Evolutionary conservation across 2,888 invertebrate genomes (phyloP), one percentile per base, ranked within the genome.

Genomic region (Ophioninae sp.): DNA sequence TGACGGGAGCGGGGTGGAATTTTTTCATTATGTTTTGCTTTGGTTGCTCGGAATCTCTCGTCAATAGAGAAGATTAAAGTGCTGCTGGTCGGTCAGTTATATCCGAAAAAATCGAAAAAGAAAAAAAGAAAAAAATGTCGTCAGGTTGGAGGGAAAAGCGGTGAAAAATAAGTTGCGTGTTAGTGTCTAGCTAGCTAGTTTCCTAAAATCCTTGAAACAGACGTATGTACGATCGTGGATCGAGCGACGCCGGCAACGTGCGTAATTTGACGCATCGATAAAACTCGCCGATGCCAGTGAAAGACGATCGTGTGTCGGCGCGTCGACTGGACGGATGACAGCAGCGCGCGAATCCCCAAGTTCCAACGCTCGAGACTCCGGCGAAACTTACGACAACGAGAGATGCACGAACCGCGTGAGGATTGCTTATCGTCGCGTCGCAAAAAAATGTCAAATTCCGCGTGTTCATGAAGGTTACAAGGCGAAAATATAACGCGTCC

Each of bases 381-480:
- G 73, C 44, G 44, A 74, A 30, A 51, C 64, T 17, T 17, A 64
- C 41, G 7, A 69, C 51, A 69, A 44, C 69, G 58, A 51, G 72
- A 71, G 44, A 59, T 20, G 63, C 71, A 71, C 51, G 51, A 64
- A 64, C 63, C 71, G 71, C 78, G 69, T 13, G 71, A 78, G 63
- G 37, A 71, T 10, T 44, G 63, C 6, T 61, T 63, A 69, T 71
- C 71, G 30, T 78, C 71, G 39, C 63, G 68, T 56, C 71, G 67
- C 20, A 67, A 44, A 73, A 61, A 78, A 64, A 56, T 58, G 78
- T 71, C 37, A 77, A 69, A 69, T 71, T 9, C 30, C 61, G 20
- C 63, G 56, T 67, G 85, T 85, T 86, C 71, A 86, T 85, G 83
- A 83, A 85, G 83, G 73, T 78, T 75, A 81, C 74, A 64, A 71